Evolutionary conservation across 1,140 invertebrate species (phyloP), one percentile per base, ranked within the genome.

Genomic region (Drosophila nigrodunni): DNA sequence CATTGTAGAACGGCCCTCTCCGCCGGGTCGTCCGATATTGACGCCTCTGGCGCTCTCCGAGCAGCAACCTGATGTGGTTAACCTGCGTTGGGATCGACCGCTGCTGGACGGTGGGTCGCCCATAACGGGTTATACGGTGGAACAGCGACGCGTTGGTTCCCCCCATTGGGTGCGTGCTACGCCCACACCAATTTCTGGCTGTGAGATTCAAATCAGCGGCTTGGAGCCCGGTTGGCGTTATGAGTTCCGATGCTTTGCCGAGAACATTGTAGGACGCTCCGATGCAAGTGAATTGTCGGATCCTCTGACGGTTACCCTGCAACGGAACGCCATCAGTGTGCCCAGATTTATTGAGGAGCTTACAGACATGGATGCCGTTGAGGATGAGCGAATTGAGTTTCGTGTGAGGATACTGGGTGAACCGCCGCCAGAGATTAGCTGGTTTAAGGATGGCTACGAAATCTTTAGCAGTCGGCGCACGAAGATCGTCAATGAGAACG

Each of bases 401-500:
- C 95, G 95, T 41, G 97, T 97, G 1, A 94, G 96, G 71, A 96
- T 98, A 68, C 93, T 94, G 9, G 98, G 98, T 1, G 94, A 95
- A 34, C 98, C 98, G 0, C 92, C 94, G 6, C 98, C 98, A 2
- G 96, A 96, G 78, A 95, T 99, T 21, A 95, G 95, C n/a, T 99
- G 98, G 98, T 98, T 96, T 92, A 97, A 97, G 92, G 96, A 98
- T 91, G 96, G 96, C 37, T 96, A 96, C 77, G 96, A 97, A 92
- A 96, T 97, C 62, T 97, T 97, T 85, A 97, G 96, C 87, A 97
- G 96, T 86, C 93, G 96, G 67, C 94, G 96, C 74, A 97, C 96
- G 1, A 95, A 95, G 76, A 96, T 97, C 68, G 93, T 95, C 0
- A 96, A 96, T 0, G 96, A 96, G 64, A 95, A 95, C 62, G 95